Base-by-base conservation (phyloP, 2,888 invertebrate genomes). In the Polymixis lichenea region DNA sequence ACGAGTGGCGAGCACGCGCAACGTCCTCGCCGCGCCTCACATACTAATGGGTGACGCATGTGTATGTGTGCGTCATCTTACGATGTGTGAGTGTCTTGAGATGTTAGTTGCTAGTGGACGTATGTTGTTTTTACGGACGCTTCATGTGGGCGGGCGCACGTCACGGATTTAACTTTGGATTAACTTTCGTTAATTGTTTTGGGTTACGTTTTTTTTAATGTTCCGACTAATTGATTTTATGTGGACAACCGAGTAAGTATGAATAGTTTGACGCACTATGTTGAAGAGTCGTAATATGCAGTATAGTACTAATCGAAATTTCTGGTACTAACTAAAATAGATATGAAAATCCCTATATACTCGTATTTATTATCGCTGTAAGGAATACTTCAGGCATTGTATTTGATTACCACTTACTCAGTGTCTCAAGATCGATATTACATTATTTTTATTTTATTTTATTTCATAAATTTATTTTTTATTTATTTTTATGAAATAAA, bases 1-100 rank as follows among this genome's bases (percentile, higher is more conserved):
- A 93, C 96, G 96, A 96, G 96, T 94, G 95, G 94, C 95, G 93
- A 95, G 96, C 96, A 96, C 96, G 96, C 96, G 96, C 93, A 95
- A 91, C 93, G 91, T 91, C 91, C 91, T 92, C 90, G 90, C 86
- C 87, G 90, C 92, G 91, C 91, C 92, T 93, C 93, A 92, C 95
- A 94, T 95, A 95, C 95, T 95, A 94, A 95, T 95, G 92, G 93
- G 92, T 89, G 92, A 79, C 86, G 88, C 78, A 89, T 79, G 89
- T 77, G 88, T 66, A 53, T 93, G 94, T 95, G 94, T 94, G 95
- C 82, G 92, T 89, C 85, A 82, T 69, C 86, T 85, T 83, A 82
- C 83, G 85, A 64, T 77, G 88, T 88, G 89, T 86, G 90, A 68
- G 88, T 78, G 75, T 78, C 85, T 89, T 87, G 84, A 87, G 89